A percentile compares a stretch with the other conserved stretches of the same genome.
phyloP scores from a whole-genome alignment of 2,888 invertebrate species.

The Rhogogaster chlorosoma region DNA sequence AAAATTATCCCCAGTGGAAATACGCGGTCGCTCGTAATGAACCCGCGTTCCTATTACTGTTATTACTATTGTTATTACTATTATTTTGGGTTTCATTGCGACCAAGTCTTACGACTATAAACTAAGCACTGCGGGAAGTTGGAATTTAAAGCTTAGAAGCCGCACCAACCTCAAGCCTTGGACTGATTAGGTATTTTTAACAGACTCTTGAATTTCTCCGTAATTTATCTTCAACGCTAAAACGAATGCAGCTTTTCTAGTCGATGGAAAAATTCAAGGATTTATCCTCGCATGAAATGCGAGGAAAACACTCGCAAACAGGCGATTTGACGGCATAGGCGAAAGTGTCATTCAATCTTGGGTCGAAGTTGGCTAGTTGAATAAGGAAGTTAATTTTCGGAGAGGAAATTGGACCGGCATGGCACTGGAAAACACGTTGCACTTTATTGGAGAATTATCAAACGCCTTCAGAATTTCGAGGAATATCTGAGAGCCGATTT shows the following conservation, averaged over 20 bases:
- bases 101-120: neutral
- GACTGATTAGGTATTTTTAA: neutral
- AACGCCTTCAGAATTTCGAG: neutral
- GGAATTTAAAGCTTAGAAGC: conserved; percentile 7
- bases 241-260: neutral
- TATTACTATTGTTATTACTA: conserved; percentile 10
- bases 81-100: neutral
- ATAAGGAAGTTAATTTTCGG: conserved; percentile 33
- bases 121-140: neutral
- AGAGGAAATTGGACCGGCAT: conserved; percentile 26
- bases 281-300: too few relatives aligned
- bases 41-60: neutral
- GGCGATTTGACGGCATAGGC: neutral
- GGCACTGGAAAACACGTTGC: conserved; percentile 19
- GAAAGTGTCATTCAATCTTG: conserved; percentile 12
- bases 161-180: neutral
- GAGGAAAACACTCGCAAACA: neutral
- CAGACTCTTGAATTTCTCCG: neutral
- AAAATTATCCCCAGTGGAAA: conserved; percentile 19
- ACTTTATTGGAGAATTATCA: conserved; percentile 8
- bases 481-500: conserved; percentile 6
- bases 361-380: neutral
- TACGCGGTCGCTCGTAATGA: neutral
- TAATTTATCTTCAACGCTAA: neutral
- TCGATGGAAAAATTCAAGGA: neutral